phyloP scores from a whole-genome alignment of 2,797 vertebrate species.

The Helarctos malayanus region DNA sequence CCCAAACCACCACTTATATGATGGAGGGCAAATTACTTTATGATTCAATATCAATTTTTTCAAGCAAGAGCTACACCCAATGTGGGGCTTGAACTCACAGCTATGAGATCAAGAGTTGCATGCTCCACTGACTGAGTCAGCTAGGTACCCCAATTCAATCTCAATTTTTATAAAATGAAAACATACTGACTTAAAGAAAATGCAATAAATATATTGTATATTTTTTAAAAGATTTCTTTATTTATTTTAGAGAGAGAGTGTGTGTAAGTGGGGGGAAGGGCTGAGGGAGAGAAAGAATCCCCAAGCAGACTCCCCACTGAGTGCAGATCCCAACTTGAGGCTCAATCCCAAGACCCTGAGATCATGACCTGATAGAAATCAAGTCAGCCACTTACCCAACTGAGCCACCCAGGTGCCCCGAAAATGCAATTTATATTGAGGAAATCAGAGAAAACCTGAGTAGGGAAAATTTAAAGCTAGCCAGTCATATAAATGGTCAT shows the following conservation, averaged over 20 bases:
- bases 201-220: background rate
- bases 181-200: background rate
- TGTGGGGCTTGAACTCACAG: background rate
- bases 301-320: background rate
- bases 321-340: background rate
- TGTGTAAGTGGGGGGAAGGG: background rate
- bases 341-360: background rate
- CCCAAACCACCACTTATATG: background rate
- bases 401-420: background rate
- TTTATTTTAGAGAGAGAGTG: background rate
- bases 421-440: background rate
- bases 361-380: background rate
- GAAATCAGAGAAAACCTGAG: background rate
- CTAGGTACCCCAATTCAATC: background rate
- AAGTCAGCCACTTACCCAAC: background rate
- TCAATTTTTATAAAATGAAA: background rate
- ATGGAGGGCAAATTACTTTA: background rate
- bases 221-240: background rate
- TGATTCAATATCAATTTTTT: background rate
- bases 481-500: background rate
- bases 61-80: background rate
- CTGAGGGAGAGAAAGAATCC: background rate
- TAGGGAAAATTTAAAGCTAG: constrained; percentile 14
- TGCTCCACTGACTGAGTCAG: background rate
- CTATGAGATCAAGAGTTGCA: background rate